Evolutionary conservation across 2,113 vertebrate genomes (phyloP), one percentile per base, ranked within the genome.

Genomic region (Tyrannus savana): DNA sequence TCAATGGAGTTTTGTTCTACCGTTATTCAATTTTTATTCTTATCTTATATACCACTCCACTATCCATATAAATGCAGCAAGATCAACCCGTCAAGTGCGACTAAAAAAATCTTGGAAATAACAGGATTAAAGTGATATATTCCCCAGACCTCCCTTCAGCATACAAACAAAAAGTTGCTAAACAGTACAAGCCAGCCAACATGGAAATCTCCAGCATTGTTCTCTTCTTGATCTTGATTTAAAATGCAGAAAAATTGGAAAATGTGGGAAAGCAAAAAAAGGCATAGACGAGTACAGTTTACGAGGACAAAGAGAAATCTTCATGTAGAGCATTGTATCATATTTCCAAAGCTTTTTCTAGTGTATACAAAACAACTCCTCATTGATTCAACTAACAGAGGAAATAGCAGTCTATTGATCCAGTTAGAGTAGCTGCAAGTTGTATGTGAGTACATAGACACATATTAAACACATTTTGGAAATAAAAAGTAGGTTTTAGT

Each of bases 121-220:
- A 67, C 52, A 76, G 50, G 62, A 89, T 56, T 78, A 55, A 90
- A 94, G 41, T 67, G 27, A 92, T 81, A 82, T 72, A 80, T 83
- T 85, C 55, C 63, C 58, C 68, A 92, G 75, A 35, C 28, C 35
- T 77, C 53, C 42, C 55, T 78, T 84, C 71, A 91, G 67, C 60
- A 84, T 35, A 75, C 79, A 92, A 87, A 93, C 87, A 92, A 73
- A 69, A 97, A 89, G 60, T 91, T 95, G 68, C 77, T 92, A 83
- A 93, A 96, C 23, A 81, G 64, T 53, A 87, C 58, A 63, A 92
- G 60, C 35, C 90, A 93, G 82, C 89, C 85, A 90, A 80, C 83
- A 85, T 19, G 68, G 82, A 96, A 90, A 87, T 90, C 59, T 84
- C 67, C 72, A 84, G 84, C 46, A 89, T 60, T 93, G 92, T 96